Evolutionary conservation across 2,113 vertebrate genomes (phyloP), one percentile per base, ranked within the genome.

Genomic region (Pluvialis apricaria): DNA sequence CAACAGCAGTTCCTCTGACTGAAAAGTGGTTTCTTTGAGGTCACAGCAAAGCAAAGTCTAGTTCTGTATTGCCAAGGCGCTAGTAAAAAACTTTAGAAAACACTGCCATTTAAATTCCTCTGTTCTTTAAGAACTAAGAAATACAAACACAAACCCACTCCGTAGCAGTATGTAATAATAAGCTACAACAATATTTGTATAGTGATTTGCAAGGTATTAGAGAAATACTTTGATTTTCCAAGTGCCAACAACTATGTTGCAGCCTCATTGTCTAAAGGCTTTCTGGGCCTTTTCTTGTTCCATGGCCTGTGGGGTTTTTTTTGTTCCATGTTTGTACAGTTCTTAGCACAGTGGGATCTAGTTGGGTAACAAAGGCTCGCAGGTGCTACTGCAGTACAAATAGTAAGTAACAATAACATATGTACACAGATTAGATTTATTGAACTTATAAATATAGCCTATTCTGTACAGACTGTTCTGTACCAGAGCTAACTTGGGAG

Each of bases 391-490:
- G 49, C 76, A 93, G 69, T 75, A 78, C 79, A 97, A 96, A 95
- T 52, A 84, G 47, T 57, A 82, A 91, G 78, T 25, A 82, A 89
- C 7, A 5, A 61, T 62, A 52, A 82, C 88, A 45, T 38, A 45
- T 15, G 1, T 54, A 62, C 72, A 71, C 42, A 90, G 92, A 91
- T 96, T 85, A 85, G 54, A 73, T 45, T 85, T 55, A 82, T 65
- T 84, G 44, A 93, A 85, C 54, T 79, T 89, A 81, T 94, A 97
- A 96, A 95, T 72, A 84, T 3, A 94, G 52, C 20, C 69, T 92
- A 57, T 68, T 88, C 64, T 91, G 71, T 42, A 91, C 66, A 82
- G 61, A 66, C 24, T 88, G 66, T 75, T 91, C 87, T 45, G 66
- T 64, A 90, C n/a, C 22, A 90, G 25, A 62, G 36, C 34, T 92